These are phyloP conservation scores for Intellagama lesueurii DNA, from an alignment of 2,797 vertebrate genomes.

Conservation along the genomic window DNA sequence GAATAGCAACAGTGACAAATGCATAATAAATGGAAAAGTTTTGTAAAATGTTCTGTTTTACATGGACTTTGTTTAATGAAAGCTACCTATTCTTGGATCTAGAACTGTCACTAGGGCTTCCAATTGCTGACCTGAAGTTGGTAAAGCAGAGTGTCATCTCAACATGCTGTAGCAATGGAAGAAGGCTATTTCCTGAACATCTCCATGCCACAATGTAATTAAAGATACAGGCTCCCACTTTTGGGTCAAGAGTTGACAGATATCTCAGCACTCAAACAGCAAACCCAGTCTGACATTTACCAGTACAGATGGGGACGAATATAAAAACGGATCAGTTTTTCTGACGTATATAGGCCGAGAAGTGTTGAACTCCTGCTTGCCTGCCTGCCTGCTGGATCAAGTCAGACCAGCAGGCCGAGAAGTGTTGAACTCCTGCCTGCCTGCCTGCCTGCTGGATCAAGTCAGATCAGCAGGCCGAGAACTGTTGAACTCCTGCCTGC, in stretches of 20 bases:
- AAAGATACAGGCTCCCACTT: slow-evolving; percentile 3
- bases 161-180: neutral
- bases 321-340: too few relatives aligned
- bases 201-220: neutral
- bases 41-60: neutral
- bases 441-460: too few relatives aligned
- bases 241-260: neutral
- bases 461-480: too few relatives aligned
- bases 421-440: too few relatives aligned
- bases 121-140: neutral
- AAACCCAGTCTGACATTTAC: slow-evolving; percentile 1
- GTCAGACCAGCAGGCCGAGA: too few relatives aligned
- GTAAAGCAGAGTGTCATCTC: neutral
- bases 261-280: neutral
- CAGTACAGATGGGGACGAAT: too few relatives aligned
- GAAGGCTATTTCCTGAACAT: neutral
- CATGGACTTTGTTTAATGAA: neutral
- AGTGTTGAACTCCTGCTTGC: too few relatives aligned
- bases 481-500: too few relatives aligned
- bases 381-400: too few relatives aligned
- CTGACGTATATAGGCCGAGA: too few relatives aligned
- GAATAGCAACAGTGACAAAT: neutral
- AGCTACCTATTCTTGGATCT: neutral
- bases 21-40: neutral
- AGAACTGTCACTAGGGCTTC: neutral